Evolutionary conservation across 2,113 vertebrate species (phyloP).

Genomic region (Phodopus roborovskii): DNA sequence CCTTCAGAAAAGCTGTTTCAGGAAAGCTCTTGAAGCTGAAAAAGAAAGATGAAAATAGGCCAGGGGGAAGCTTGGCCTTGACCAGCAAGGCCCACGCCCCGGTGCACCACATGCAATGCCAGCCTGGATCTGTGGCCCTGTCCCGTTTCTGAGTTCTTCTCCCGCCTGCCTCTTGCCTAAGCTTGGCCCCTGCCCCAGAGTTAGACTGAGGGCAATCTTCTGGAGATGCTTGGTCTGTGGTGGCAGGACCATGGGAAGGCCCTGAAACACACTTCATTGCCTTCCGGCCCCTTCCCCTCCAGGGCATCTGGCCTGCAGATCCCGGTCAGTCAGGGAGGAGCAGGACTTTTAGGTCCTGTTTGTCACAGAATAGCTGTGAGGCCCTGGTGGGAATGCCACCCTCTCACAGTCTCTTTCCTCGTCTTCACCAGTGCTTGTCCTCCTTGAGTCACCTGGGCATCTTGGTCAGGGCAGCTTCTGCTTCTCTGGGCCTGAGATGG

Average conservation of each 20-base stretch:
- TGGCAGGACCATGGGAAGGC: too few species aligned
- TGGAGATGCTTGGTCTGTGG: neutral
- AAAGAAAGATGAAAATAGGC: slow-evolving; percentile 67
- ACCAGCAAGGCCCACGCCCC: neutral
- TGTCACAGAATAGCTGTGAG: slow-evolving; percentile 52
- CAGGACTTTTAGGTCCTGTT: neutral
- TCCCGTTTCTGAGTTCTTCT: neutral
- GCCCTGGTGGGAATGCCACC: neutral
- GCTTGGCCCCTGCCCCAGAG: neutral
- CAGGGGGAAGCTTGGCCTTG: slow-evolving; percentile 26
- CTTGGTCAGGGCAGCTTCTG: neutral
- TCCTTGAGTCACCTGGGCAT: neutral
- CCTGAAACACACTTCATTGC: neutral
- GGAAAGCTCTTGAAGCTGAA: slow-evolving; percentile 42
- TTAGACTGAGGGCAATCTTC: too few species aligned
- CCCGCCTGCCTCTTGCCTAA: neutral
- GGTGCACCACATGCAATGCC: neutral
- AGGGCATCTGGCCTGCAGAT: too few species aligned
- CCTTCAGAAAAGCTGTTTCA: slow-evolving; percentile 77
- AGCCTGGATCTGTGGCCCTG: neutral
- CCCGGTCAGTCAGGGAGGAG: neutral
- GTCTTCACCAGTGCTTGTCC: neutral
- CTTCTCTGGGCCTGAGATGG: neutral
- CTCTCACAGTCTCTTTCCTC: slow-evolving; percentile 23
- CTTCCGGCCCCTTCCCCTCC: too few species aligned